These are phyloP conservation scores for Burhinus bistriatus DNA, from an alignment of 2,113 vertebrate species.

Conservation along the genomic window DNA sequence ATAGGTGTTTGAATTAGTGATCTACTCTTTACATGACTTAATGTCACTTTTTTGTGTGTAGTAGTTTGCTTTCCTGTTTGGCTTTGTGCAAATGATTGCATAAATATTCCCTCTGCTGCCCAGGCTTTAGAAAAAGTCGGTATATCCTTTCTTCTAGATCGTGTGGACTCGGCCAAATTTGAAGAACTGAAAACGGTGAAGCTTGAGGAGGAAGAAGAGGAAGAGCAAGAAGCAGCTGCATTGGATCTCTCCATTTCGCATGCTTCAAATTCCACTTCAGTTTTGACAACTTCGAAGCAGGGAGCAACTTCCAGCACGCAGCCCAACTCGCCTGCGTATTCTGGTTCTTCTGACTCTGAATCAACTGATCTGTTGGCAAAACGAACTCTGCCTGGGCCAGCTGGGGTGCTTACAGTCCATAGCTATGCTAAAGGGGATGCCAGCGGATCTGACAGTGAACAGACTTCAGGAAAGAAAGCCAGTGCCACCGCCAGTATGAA, in stretches of 20 bases:
- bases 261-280: slow-evolving; percentile 65
- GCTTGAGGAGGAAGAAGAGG: slow-evolving; percentile 63
- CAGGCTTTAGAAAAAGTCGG: not conserved
- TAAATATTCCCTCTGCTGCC: not conserved
- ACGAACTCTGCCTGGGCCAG: slow-evolving; percentile 75
- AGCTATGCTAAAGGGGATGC: slow-evolving; percentile 81
- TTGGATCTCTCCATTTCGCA: slow-evolving; percentile 75
- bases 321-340: slow-evolving; percentile 60
- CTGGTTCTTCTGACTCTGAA: slow-evolving; percentile 79
- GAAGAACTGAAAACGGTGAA: slow-evolving; percentile 79
- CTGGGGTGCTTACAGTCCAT: slow-evolving; percentile 83
- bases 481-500: slow-evolving; percentile 46
- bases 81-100: not conserved
- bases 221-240: slow-evolving; percentile 69
- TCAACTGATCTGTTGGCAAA: slow-evolving; percentile 81
- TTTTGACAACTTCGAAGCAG: slow-evolving; percentile 47
- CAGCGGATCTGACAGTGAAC: slow-evolving; percentile 44
- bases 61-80: not conserved
- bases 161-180: slow-evolving; percentile 60
- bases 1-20: not conserved
- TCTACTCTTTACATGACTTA: not conserved
- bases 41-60: not conserved
- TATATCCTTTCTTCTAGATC: slow-evolving; percentile 63
- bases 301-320: slow-evolving; percentile 23
- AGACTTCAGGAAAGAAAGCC: slow-evolving; percentile 65